Conservation (phyloP, 2,113 vertebrate species). For the Hemiscyllium ocellatum region DNA sequence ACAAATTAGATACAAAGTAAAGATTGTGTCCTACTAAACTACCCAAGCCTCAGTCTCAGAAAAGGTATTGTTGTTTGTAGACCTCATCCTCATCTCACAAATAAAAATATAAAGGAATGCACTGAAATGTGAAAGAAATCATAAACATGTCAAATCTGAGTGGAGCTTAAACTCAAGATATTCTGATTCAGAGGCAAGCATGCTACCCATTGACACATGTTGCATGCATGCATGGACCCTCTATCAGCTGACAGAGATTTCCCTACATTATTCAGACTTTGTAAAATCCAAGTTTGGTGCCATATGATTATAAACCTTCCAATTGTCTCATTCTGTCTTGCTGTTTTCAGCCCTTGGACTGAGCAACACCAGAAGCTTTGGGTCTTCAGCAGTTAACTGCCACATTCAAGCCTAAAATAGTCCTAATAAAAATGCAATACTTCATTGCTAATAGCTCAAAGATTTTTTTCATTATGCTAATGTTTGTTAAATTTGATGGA, state of each 20-base stretch:
- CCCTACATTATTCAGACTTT: neutral
- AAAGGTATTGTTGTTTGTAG: too few species aligned
- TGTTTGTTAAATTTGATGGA: slow-evolving; percentile 3
- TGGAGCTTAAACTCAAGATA: neutral
- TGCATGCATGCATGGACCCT: neutral
- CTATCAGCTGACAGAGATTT: neutral
- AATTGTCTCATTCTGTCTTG: neutral
- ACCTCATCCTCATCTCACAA: neutral
- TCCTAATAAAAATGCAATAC: neutral
- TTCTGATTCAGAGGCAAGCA: neutral
- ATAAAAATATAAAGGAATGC: neutral
- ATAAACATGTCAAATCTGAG: neutral
- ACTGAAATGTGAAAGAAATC: neutral
- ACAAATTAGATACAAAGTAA: neutral
- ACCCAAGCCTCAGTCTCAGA: neutral
- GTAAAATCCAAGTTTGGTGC: neutral
- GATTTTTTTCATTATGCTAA: slow-evolving; percentile 12
- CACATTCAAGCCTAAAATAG: neutral
- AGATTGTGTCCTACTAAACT: neutral
- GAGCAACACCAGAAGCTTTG: neutral
- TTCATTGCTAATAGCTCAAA: neutral
- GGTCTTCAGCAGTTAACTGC: neutral
- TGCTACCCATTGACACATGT: neutral
- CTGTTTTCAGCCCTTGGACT: neutral
- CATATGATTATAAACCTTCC: neutral